Evolutionary conservation across 2,888 invertebrate genomes (phyloP), one percentile per base, ranked within the genome.

Genomic region (Argyresthia albistria): DNA sequence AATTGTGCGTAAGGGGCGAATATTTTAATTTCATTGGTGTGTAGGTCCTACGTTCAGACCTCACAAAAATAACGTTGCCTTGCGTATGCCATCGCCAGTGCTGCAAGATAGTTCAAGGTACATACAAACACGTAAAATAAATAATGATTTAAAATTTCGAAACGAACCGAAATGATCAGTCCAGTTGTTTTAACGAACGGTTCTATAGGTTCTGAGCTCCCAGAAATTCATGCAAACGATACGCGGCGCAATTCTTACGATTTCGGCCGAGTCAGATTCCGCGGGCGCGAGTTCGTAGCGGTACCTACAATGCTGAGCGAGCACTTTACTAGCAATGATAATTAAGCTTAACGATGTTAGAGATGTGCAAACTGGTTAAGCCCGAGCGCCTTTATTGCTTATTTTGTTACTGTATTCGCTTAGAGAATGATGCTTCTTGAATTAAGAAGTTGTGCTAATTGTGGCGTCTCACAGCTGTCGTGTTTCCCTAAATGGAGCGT

Each of bases 331-430:
- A 73, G 76, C 76, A 74, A 80, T 78, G 67, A 80, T 76, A 82
- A 84, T 86, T 80, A 84, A 76, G 70, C 68, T 63, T 66, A 78
- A 86, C 73, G 74, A 70, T 63, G 72, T 73, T 64, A 66, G 73
- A 76, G 72, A 81, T 78, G 80, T 76, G 80, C 69, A 70, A 83
- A 81, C 76, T 75, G 80, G 80, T 78, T 75, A 62, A 69, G 64
- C 64, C 59, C 37, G 62, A 76, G 71, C 70, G 69, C 72, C 69
- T 72, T 81, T 74, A 78, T 75, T 71, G 75, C 79, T 77, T 80
- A 83, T 76, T 80, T 76, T 65, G 69, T 66, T 70, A 72, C 74
- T 67, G 75, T 81, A 76, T 78, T 72, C 79, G 71, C 80, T 80
- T 70, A 67, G 61, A 60, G 59, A 71, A 73, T 64, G 65, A 64